Evolutionary conservation across 2,797 vertebrate species (phyloP).

Genomic region (Parauchenoglanis ngamensis): DNA sequence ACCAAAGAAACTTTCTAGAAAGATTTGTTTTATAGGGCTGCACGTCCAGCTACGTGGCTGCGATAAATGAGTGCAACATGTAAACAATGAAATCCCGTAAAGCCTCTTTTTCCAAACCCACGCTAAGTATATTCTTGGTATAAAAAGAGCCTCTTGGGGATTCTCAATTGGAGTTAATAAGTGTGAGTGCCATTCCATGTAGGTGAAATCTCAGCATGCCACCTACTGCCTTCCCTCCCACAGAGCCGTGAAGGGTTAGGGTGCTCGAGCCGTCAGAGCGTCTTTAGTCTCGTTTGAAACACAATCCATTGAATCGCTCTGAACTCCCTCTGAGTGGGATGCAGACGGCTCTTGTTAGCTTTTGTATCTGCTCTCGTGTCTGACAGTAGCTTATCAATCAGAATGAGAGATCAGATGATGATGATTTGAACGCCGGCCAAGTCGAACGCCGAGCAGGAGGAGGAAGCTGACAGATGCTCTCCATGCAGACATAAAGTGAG

Average conservation of each 20-base stretch:
- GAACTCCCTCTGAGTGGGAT: conserved; percentile 34
- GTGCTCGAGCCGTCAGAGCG: conserved; percentile 6
- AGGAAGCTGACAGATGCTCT: conserved; percentile 41
- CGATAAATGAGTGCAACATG: not conserved
- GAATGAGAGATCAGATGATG: conserved; percentile 45
- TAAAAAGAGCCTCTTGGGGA: conserved; percentile 25
- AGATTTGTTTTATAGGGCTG: not conserved
- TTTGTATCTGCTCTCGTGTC: conserved; percentile 46
- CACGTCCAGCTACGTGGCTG: not conserved
- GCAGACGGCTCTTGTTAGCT: conserved; percentile 37
- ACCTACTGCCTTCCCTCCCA: conserved; percentile 31
- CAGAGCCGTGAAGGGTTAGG: conserved; percentile 6
- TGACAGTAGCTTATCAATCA: conserved; percentile 47
- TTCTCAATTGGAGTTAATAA: conserved; percentile 31
- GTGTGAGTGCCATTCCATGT: conserved; percentile 35
- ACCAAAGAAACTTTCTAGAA: conserved; percentile 3
- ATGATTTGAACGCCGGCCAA: conserved; percentile 47
- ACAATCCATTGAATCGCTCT: conserved; percentile 28
- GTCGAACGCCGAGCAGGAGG: conserved; percentile 10
- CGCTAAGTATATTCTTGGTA: conserved; percentile 29
- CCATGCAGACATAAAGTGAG: not conserved
- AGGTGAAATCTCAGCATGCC: conserved; percentile 37
- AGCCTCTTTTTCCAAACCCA: conserved; percentile 15
- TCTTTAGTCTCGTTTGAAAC: conserved; percentile 38
- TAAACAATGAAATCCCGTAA: conserved; percentile 20